Conservation (phyloP, 2,888 invertebrate species). For the Amorpha juglandis region DNA sequence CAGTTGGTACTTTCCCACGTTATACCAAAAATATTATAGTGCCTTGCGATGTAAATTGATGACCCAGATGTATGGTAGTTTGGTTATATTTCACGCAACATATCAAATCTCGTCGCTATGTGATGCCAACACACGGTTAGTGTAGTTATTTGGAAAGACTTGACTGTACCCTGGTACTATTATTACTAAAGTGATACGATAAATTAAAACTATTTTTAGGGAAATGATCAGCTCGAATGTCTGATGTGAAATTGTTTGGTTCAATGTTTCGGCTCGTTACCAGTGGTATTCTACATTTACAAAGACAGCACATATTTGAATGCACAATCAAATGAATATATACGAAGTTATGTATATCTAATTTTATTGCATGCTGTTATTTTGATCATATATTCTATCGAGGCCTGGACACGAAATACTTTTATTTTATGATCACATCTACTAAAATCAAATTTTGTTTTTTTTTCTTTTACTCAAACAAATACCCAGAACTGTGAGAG, state of each 20-base stretch:
- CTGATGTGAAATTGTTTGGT: constrained; percentile 33
- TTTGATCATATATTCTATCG: constrained; percentile 74
- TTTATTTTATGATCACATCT: constrained; percentile 43
- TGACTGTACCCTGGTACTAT: constrained; percentile 57
- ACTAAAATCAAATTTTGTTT: not conserved
- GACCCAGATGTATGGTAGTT: constrained; percentile 7
- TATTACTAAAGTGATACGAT: constrained; percentile 67
- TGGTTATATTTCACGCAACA: constrained; percentile 44
- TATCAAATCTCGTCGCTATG: constrained; percentile 53
- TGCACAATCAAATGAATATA: constrained; percentile 69
- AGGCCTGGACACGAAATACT: constrained; percentile 37
- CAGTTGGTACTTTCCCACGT: constrained; percentile 2
- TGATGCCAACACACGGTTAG: constrained; percentile 59
- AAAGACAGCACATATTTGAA: constrained; percentile 60
- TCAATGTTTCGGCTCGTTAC: constrained; percentile 28
- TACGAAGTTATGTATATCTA: constrained; percentile 66
- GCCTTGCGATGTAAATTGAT: constrained; percentile 23
- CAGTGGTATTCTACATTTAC: constrained; percentile 45
- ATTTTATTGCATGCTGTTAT: constrained; percentile 81
- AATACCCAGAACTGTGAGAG: constrained; percentile 39
- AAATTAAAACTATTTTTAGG: constrained; percentile 44
- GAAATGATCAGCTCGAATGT: constrained; percentile 29
- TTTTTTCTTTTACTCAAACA: constrained; percentile 2
- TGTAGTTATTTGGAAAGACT: constrained; percentile 60
- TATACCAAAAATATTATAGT: constrained; percentile 24